phyloP scores from a whole-genome alignment of 2,797 vertebrate genomes.

The Gephyroberyx darwinii region DNA sequence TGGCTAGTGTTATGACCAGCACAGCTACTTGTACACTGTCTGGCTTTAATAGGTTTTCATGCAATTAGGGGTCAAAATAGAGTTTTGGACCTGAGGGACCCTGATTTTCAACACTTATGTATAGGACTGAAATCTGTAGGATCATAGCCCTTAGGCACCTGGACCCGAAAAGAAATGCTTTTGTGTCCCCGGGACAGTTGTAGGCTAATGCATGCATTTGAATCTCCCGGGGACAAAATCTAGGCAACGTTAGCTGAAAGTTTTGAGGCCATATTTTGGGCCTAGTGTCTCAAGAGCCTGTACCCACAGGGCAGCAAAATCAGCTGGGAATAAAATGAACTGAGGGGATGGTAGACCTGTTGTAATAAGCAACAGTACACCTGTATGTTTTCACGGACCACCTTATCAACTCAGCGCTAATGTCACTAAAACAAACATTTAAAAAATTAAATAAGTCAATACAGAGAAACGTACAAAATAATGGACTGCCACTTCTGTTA shows the following conservation, averaged over 20 bases:
- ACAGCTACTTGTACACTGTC: neutral
- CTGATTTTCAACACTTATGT: conserved; percentile 14
- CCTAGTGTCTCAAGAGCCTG: neutral
- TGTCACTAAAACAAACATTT: neutral
- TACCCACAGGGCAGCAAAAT: neutral
- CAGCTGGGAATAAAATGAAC: neutral
- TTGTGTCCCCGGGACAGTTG: too few relatives aligned
- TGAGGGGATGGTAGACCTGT: neutral
- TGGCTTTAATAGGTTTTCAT: neutral
- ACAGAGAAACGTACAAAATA: neutral
- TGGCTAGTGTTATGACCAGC: conserved; percentile 19
- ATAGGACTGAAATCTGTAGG: neutral
- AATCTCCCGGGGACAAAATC: neutral
- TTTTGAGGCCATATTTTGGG: neutral
- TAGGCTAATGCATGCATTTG: too few relatives aligned
- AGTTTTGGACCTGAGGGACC: neutral
- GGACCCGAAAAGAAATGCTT: too few relatives aligned
- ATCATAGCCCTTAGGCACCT: neutral
- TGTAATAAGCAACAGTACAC: neutral
- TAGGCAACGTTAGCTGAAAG: neutral
- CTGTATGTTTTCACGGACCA: neutral
- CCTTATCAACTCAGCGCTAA: neutral
- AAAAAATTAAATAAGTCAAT: neutral
- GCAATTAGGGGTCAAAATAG: neutral
- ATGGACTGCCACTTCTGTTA: neutral